These are phyloP conservation scores for Xanthorhoe spadicearia DNA, from an alignment of 2,888 invertebrate species.

Conservation along the genomic window DNA sequence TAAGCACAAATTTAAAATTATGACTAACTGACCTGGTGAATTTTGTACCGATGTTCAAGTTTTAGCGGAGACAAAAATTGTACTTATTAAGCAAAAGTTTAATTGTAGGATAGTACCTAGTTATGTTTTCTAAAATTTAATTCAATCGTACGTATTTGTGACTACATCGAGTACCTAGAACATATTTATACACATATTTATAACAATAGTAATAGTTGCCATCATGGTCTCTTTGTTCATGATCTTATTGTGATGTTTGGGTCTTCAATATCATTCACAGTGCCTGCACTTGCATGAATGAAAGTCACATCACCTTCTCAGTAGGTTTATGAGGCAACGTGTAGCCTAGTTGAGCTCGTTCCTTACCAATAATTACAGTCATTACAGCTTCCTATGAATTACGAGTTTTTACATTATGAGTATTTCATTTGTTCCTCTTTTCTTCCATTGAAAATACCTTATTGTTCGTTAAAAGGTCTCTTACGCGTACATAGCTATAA, in stretches of 20 bases:
- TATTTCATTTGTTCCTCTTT: constrained; percentile 46
- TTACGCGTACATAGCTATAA: constrained; percentile 26
- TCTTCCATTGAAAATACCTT: constrained; percentile 47
- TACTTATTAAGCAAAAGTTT: no score
- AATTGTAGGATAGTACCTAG: no score
- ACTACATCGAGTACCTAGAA: not conserved
- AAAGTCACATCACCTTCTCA: constrained; percentile 16
- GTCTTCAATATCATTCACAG: constrained; percentile 1
- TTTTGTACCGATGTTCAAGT: no score
- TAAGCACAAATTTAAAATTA: no score
- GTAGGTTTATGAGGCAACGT: constrained; percentile 36
- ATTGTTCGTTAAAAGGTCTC: constrained; percentile 37
- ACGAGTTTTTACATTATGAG: constrained; percentile 35
- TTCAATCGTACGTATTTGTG: not conserved
- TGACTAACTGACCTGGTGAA: no score
- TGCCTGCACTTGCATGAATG: constrained; percentile 9
- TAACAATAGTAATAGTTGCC: not conserved
- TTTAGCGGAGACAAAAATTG: no score
- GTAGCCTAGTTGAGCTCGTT: constrained; percentile 31
- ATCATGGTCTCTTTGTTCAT: not conserved
- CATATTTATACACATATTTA: no score
- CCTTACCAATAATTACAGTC: constrained; percentile 36
- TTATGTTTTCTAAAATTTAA: not conserved
- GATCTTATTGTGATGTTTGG: not conserved
- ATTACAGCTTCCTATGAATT: constrained; percentile 39